Base-by-base conservation (phyloP, 2,797 vertebrate genomes). In the Florisuga fusca region DNA sequence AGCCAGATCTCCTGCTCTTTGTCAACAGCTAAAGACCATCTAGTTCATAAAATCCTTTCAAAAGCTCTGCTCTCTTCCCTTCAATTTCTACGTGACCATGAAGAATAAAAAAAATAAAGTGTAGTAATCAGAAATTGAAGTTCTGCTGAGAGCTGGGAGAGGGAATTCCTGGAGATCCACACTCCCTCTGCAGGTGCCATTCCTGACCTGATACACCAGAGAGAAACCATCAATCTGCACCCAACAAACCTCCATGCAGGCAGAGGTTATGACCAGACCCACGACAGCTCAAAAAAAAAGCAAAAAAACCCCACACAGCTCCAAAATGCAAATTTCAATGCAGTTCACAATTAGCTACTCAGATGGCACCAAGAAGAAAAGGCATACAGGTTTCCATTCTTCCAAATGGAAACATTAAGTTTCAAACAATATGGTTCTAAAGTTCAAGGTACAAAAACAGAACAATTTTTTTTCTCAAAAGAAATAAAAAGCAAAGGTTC, bases 171-270 rank as follows among this genome's bases (percentile, higher is more conserved):
- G 18, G 38, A 83, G 85, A 95, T 72, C 50, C 4, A 72, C 77
- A 20, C 0, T 72, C 4, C 51, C 6, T 1, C 82, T 71, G 57
- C 72, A 53, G 62, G 31, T 23, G 25, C 76, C 68, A 8, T 43
- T 67, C 33, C 73, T 0, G 1, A 68, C 27, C 58, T 36, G 18
- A 33, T 2, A 0, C 15, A 3, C 19, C 61, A 61, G 23, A 93
- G 15, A 83, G 16, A 19, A 18, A 80, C 25, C n/a, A 87, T 72
- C 83, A 84, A 12, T 38, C 77, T 54, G 17, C 1, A 2, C 61
- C 51, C 27, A 41, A 53, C 23, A 87, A 73, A 66, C 26, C 51
- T 66, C 62, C 33, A 63, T 63, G 41, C 33, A 50, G 27, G 1
- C 27, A 8, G 38, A 34, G 43, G 5, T 16, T 61, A 46, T 4